Conservation (phyloP, 2,888 invertebrate species). For the Polietes domitor region DNA sequence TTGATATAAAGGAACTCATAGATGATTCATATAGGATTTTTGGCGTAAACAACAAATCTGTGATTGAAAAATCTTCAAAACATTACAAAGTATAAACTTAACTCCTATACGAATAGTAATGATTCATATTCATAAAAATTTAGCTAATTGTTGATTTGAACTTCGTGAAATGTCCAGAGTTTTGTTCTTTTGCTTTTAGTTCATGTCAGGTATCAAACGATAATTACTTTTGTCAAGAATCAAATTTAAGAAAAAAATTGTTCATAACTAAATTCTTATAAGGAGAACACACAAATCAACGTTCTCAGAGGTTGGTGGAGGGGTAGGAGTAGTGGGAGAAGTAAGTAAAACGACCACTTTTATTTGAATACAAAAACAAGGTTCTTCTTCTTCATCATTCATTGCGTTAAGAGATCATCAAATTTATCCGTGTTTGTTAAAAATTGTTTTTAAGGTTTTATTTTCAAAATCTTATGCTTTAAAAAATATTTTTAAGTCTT, state of each 20-base stretch:
- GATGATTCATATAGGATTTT: too few relatives aligned
- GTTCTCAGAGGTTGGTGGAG: too few relatives aligned
- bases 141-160: neutral
- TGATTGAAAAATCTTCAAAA: too few relatives aligned
- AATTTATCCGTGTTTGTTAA: slow-evolving; percentile 46
- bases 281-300: too few relatives aligned
- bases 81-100: too few relatives aligned
- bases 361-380: neutral
- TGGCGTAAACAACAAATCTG: too few relatives aligned
- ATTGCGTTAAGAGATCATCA: slow-evolving; percentile 55
- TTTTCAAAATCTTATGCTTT: slow-evolving; percentile 55
- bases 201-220: slow-evolving; percentile 19
- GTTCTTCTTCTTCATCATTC: neutral
- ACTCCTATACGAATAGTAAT: too few relatives aligned
- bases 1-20: too few relatives aligned
- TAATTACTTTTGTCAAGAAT: slow-evolving; percentile 16
- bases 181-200: neutral
- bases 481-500: slow-evolving; percentile 59
- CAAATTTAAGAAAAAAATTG: neutral
- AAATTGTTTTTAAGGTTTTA: slow-evolving; percentile 48
- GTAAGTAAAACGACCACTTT: neutral
- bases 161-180: neutral
- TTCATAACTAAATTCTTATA: neutral
- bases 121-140: too few relatives aligned
- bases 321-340: neutral